These are phyloP conservation scores for Corythoichthys intestinalis DNA, from an alignment of 2,113 vertebrate species.

Conservation along the genomic window DNA sequence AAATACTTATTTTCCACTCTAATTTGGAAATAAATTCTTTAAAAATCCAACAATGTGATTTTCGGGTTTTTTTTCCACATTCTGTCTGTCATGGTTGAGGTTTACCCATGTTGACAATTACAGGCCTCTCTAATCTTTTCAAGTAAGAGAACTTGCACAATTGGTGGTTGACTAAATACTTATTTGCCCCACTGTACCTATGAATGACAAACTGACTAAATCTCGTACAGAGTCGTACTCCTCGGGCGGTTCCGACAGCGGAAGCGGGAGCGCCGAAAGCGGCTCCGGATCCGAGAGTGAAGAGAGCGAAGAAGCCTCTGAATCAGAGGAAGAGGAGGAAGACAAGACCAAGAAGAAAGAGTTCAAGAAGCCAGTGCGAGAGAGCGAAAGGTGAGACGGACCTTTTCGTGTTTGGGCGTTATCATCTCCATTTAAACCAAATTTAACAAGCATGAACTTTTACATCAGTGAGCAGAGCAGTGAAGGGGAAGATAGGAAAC, in stretches of 20 bases:
- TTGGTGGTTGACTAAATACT: too few relatives aligned
- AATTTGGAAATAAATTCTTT: too few relatives aligned
- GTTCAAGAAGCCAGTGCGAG: conserved; percentile 52
- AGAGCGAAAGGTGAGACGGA: conserved; percentile 57
- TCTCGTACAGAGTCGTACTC: conserved; percentile 79
- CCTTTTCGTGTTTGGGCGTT: neutral
- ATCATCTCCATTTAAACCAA: neutral
- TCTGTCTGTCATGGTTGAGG: too few relatives aligned
- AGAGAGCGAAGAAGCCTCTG: conserved; percentile 73
- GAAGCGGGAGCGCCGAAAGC: conserved; percentile 78
- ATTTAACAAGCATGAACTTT: conserved; percentile 3
- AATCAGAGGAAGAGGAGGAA: conserved; percentile 82
- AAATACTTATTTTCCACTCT: too few relatives aligned
- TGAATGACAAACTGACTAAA: too few relatives aligned
- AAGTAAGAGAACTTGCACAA: too few relatives aligned
- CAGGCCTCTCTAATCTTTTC: too few relatives aligned
- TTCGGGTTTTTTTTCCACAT: too few relatives aligned
- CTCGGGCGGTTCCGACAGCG: conserved; percentile 72
- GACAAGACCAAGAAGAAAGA: conserved; percentile 72
- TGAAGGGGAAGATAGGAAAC: conserved; percentile 66
- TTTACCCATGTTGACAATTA: too few relatives aligned
- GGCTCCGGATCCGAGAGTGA: conserved; percentile 70
- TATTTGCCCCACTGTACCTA: too few relatives aligned
- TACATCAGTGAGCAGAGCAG: conserved; percentile 81
- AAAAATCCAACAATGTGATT: too few relatives aligned